phyloP scores from a whole-genome alignment of 2,888 invertebrate genomes.

The Conomelus anceps region DNA sequence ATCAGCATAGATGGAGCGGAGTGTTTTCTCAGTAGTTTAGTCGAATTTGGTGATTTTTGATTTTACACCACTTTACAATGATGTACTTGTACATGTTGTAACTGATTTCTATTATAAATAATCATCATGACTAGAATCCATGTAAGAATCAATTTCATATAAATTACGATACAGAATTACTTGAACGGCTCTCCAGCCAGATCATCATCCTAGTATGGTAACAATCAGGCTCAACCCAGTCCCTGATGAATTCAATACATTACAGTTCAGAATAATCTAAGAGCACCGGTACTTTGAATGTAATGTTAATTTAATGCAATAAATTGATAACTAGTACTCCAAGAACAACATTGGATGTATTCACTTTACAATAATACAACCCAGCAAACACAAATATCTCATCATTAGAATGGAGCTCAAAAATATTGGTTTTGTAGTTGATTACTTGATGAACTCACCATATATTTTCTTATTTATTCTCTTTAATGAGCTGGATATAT shows the following conservation, averaged over 20 bases:
- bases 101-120: too few species aligned
- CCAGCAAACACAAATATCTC: background rate
- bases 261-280: background rate
- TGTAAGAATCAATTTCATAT: background rate
- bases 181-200: background rate
- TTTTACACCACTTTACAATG: too few species aligned
- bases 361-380: background rate
- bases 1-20: too few species aligned
- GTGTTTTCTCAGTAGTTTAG: too few species aligned
- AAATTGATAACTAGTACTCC: background rate
- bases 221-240: background rate
- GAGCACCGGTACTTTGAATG: background rate
- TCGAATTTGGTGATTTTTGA: too few species aligned
- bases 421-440: background rate
- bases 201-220: background rate
- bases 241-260: background rate
- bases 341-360: background rate
- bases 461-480: too few species aligned
- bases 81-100: too few species aligned
- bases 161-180: background rate
- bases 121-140: background rate
- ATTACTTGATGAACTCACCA: background rate
- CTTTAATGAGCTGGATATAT: too few species aligned
- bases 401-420: background rate
- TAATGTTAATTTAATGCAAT: background rate